A percentile compares a stretch with the other conserved stretches of the same genome.
These are phyloP conservation scores for Grallaria varia DNA, from an alignment of 2,113 vertebrate species.

Conservation along the genomic window DNA sequence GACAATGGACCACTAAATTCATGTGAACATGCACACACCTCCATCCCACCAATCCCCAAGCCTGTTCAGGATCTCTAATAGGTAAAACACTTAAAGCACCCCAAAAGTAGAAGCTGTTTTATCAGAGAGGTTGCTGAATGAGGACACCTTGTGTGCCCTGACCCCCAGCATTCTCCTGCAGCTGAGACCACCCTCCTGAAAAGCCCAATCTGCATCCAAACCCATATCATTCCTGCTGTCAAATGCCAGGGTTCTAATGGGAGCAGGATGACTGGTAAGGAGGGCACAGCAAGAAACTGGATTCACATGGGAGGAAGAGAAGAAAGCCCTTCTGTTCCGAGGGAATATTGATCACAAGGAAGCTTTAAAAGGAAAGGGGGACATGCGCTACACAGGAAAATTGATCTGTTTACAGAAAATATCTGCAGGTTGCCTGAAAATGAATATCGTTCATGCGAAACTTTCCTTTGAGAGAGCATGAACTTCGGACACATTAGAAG, in stretches of 20 bases:
- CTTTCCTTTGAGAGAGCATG: conserved; percentile 10
- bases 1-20: background rate
- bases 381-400: accelerated
- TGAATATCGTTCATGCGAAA: background rate
- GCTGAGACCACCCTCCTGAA: background rate
- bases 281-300: background rate
- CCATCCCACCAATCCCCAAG: background rate
- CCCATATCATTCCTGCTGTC: background rate
- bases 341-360: background rate
- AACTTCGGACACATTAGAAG: conserved; percentile 24
- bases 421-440: conserved; percentile 29
- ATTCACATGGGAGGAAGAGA: background rate
- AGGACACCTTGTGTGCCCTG: background rate
- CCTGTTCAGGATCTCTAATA: background rate
- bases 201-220: background rate
- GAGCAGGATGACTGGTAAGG: background rate
- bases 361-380: background rate
- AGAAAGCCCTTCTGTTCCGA: background rate
- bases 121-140: background rate
- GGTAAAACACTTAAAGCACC: background rate
- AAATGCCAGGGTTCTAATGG: background rate
- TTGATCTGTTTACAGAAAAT: conserved; percentile 26
- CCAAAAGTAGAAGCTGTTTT: background rate
- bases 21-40: accelerated
- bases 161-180: background rate